These are phyloP conservation scores for Danaus plexippus DNA, from an alignment of 1,140 invertebrate species.

Conservation along the genomic window DNA sequence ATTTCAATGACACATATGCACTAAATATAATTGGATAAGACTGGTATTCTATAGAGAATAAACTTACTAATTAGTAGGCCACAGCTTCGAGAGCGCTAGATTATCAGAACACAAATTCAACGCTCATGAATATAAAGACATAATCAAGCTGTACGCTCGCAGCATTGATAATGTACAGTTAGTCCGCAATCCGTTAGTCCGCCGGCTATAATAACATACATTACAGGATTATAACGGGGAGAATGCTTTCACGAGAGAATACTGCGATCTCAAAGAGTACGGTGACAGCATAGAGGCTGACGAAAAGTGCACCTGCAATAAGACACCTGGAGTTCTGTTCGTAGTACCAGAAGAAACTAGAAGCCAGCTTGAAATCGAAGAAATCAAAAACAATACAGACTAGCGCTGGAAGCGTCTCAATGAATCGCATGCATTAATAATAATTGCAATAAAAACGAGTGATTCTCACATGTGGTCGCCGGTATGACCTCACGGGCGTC, in stretches of 20 bases:
- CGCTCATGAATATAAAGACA: too few species aligned
- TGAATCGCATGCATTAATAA: too few species aligned
- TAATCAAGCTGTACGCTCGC: too few species aligned
- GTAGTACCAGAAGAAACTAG: conserved; percentile 44
- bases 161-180: too few species aligned
- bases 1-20: neutral
- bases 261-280: conserved; percentile 17
- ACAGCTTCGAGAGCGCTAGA: too few species aligned
- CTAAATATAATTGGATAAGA: neutral
- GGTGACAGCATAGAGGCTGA: conserved; percentile 11
- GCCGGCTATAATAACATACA: neutral
- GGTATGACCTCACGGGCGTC: neutral
- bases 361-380: conserved; percentile 49
- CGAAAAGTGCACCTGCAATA: conserved; percentile 6
- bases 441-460: too few species aligned
- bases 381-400: conserved; percentile 28
- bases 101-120: too few species aligned
- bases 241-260: conserved; percentile 21
- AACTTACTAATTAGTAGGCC: too few species aligned
- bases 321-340: conserved; percentile 10
- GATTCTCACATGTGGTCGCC: too few species aligned
- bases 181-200: too few species aligned
- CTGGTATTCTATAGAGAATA: neutral
- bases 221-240: conserved; percentile 29
- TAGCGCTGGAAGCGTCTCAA: neutral